Percentiles rank a stretch among this genome's conserved stretches.
phyloP scores from a whole-genome alignment of 2,888 invertebrate species.

The Ormyrus rosae region DNA sequence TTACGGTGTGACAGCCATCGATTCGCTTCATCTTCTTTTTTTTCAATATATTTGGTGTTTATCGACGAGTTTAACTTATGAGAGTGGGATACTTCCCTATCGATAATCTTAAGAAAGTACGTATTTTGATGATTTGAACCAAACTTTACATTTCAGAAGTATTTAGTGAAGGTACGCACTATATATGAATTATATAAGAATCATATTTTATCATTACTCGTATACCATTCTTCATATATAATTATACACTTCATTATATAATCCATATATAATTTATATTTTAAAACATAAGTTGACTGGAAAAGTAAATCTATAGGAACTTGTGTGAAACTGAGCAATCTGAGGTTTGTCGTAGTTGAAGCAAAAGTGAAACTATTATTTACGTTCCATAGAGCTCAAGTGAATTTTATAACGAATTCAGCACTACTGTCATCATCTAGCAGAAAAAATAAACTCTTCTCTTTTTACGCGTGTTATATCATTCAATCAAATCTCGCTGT shows the following conservation, averaged over 20 bases:
- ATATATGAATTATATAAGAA: constrained; percentile 44
- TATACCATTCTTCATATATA: constrained; percentile 36
- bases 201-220: constrained; percentile 29
- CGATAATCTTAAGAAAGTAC: constrained; percentile 36
- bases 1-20: constrained; percentile 3
- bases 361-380: constrained; percentile 37
- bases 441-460: constrained; percentile 42
- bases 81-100: constrained; percentile 40
- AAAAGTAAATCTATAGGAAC: constrained; percentile 53
- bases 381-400: constrained; percentile 15
- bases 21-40: constrained; percentile 24
- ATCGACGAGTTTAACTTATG: constrained; percentile 49
- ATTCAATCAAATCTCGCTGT: constrained; percentile 3
- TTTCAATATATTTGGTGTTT: constrained; percentile 54
- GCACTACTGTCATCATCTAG: constrained; percentile 17
- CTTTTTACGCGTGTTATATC: constrained; percentile 16
- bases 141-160: constrained; percentile 19
- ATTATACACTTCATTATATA: constrained; percentile 28
- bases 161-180: not conserved
- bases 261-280: constrained; percentile 48
- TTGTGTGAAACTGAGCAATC: constrained; percentile 42
- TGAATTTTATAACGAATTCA: constrained; percentile 16
- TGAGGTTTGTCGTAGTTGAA: constrained; percentile 36
- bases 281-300: constrained; percentile 38
- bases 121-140: constrained; percentile 18